Percentiles rank a stretch among this genome's conserved stretches.
Conservation (phyloP, 2,888 invertebrate species). For the Nephrocerus scutellatus region DNA sequence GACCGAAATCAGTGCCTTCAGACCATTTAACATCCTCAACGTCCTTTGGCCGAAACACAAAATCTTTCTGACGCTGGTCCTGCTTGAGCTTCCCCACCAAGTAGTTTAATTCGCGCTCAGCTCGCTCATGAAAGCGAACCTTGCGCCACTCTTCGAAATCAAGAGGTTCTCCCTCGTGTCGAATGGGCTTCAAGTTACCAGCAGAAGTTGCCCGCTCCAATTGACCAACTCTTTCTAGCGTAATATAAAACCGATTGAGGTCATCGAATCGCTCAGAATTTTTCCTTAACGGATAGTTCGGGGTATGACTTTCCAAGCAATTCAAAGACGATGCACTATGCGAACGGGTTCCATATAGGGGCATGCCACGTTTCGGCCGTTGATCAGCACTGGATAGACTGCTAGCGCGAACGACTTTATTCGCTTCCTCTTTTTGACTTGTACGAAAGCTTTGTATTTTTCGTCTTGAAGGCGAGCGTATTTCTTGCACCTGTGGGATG, state of each 20-base stretch:
- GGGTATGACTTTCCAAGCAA: conserved; percentile 40
- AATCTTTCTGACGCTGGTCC: conserved; percentile 75
- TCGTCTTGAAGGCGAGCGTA: conserved; percentile 61
- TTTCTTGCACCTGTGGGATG: conserved; percentile 47
- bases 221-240: conserved; percentile 76
- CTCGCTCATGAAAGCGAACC: conserved; percentile 69
- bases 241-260: conserved; percentile 76
- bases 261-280: conserved; percentile 73
- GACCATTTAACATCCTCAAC: conserved; percentile 70
- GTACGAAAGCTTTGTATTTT: conserved; percentile 52
- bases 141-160: conserved; percentile 84
- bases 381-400: conserved; percentile 60
- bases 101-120: conserved; percentile 71
- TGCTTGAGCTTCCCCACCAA: conserved; percentile 69
- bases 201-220: conserved; percentile 70
- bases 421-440: conserved; percentile 31
- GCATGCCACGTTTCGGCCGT: conserved; percentile 34
- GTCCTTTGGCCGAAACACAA: conserved; percentile 72
- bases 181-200: conserved; percentile 62
- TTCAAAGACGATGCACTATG: conserved; percentile 50
- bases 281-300: conserved; percentile 49
- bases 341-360: conserved; percentile 39
- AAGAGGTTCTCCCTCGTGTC: conserved; percentile 70
- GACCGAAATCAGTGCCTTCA: conserved; percentile 64
- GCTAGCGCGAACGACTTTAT: conserved; percentile 54